Percentiles rank a stretch among this genome's conserved stretches.
Conservation (phyloP, 2,797 vertebrate species). For the Coluber constrictor region DNA sequence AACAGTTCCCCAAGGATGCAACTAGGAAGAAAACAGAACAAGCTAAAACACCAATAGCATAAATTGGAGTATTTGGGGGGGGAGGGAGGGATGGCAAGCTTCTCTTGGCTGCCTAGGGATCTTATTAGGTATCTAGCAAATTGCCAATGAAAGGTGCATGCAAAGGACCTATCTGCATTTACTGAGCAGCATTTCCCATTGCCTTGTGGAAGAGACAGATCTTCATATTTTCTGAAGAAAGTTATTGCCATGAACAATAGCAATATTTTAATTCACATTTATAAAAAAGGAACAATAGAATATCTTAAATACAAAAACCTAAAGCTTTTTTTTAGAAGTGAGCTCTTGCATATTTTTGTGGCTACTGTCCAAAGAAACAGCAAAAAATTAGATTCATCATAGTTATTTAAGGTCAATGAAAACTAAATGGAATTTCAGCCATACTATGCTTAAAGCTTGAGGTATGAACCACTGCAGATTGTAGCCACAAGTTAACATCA, state of each 20-base stretch:
- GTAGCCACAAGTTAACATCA: background rate
- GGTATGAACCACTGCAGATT: background rate
- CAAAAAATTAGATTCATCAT: background rate
- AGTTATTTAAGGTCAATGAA: background rate
- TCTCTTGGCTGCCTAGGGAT: constrained; percentile 33
- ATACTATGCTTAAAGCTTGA: background rate
- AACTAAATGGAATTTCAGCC: background rate
- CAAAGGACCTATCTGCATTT: constrained; percentile 19
- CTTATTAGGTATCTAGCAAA: constrained; percentile 25
- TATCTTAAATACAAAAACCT: background rate
- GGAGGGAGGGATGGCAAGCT: background rate
- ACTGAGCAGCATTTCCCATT: constrained; percentile 3
- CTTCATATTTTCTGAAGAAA: constrained; percentile 32
- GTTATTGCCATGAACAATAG: background rate
- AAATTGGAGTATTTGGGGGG: constrained; percentile 8
- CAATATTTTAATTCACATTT: background rate
- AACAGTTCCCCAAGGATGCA: constrained; percentile 98
- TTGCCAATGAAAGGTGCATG: constrained; percentile 52
- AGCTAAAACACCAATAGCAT: constrained; percentile 58
- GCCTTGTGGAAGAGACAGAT: background rate
- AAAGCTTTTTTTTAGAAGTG: background rate
- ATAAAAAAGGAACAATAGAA: background rate
- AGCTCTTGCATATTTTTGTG: background rate
- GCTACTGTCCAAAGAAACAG: background rate
- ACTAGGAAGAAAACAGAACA: constrained; percentile 69